Percentiles rank a stretch among this genome's conserved stretches.
phyloP scores from a whole-genome alignment of 2,113 vertebrate species.

The Fregetta grallaria region DNA sequence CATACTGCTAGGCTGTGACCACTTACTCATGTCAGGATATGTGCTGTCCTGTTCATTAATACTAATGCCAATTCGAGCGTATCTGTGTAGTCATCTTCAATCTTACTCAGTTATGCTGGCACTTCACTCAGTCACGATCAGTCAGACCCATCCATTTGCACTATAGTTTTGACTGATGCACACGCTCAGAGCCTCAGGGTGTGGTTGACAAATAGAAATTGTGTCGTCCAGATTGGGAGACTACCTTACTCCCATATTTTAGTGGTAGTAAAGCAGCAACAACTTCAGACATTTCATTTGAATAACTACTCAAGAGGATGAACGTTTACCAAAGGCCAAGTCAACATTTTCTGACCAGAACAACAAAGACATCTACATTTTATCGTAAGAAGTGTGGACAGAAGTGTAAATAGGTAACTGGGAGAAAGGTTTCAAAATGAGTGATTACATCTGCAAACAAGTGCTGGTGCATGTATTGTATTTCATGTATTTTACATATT shows the following conservation, averaged over 20 bases:
- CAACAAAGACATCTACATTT: neutral
- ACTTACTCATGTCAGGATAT: slow-evolving; percentile 57
- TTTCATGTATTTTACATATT: neutral
- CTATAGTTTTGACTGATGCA: neutral
- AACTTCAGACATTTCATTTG: neutral
- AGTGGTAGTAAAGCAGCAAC: neutral
- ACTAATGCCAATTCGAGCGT: slow-evolving; percentile 55
- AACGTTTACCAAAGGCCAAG: neutral
- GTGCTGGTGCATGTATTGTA: neutral
- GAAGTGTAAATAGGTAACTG: neutral
- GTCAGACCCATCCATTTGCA: slow-evolving; percentile 41
- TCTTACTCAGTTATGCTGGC: slow-evolving; percentile 54
- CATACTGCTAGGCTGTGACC: slow-evolving; percentile 7
- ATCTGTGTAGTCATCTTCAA: slow-evolving; percentile 25
- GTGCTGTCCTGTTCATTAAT: slow-evolving; percentile 60
- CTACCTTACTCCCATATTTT: neutral
- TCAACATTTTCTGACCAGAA: neutral
- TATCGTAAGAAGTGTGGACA: neutral
- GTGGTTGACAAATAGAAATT: neutral
- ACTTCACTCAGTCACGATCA: slow-evolving; percentile 45
- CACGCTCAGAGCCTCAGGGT: neutral
- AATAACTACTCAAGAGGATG: neutral
- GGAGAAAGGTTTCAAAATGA: neutral
- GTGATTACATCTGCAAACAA: neutral
- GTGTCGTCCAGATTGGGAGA: neutral